These are phyloP conservation scores for Hoplostethus atlanticus DNA, from an alignment of 2,797 vertebrate species.

Conservation along the genomic window DNA sequence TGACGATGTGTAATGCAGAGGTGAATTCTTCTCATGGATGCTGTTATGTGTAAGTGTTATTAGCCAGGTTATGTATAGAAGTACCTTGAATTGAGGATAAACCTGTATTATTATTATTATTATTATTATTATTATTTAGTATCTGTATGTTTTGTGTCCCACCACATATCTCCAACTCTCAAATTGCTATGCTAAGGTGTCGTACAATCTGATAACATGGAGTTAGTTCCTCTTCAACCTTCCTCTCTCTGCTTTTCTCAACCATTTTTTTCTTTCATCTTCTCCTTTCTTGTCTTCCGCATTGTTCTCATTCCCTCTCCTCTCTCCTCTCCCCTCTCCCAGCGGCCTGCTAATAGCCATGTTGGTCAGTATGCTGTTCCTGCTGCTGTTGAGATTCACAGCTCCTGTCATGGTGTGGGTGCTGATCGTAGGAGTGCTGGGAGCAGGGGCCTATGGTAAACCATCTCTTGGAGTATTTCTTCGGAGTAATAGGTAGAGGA, in stretches of 20 bases:
- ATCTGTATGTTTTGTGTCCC: not conserved
- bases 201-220: no score
- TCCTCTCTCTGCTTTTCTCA: not conserved
- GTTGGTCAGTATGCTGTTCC: constrained; percentile 89
- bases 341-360: constrained; percentile 89
- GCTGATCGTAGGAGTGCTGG: constrained; percentile 88
- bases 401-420: constrained; percentile 89
- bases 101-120: no score
- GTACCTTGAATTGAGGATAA: not conserved
- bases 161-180: not conserved
- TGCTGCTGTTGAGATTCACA: constrained; percentile 88
- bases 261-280: not conserved
- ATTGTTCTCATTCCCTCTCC: not conserved
- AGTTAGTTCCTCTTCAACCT: no score
- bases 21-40: no score
- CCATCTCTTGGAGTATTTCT: not conserved
- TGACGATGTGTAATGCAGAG: not conserved
- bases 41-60: no score
- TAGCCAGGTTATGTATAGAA: no score
- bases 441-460: constrained; percentile 87
- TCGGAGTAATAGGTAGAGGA: not conserved
- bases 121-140: not conserved
- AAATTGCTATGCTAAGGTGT: not conserved
- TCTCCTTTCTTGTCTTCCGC: not conserved
- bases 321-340: constrained; percentile 11